These are phyloP conservation scores for Turritopsis rubra DNA, from an alignment of 30 jellyfish, hydroid and myxozoan species.

Conservation along the genomic window DNA sequence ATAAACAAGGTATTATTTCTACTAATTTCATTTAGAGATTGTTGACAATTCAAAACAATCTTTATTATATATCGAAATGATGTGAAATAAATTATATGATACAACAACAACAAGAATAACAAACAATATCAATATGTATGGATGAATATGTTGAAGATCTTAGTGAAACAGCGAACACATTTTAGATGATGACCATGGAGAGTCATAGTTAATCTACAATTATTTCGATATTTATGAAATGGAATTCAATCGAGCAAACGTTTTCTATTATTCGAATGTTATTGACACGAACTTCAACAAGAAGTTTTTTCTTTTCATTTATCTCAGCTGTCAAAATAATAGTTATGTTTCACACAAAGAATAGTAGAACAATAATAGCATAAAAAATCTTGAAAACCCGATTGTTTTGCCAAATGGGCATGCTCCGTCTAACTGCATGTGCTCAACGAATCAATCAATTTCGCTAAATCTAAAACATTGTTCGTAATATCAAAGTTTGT, in stretches of 20 bases:
- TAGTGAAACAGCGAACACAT: background rate
- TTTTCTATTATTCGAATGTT: background rate
- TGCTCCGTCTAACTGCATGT: background rate
- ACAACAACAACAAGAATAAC: background rate
- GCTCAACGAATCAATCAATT: background rate
- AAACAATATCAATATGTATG: background rate
- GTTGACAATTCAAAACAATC: background rate
- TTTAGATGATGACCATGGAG: background rate
- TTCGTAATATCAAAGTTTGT: slow-evolving; percentile 63
- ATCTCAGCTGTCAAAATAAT: too few relatives aligned
- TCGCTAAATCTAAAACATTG: slow-evolving; percentile 20
- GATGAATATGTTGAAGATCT: background rate
- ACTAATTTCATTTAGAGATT: background rate
- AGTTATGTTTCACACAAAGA: too few relatives aligned
- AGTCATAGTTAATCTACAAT: background rate
- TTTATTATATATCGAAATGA: background rate
- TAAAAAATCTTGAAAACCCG: background rate
- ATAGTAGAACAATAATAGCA: too few relatives aligned
- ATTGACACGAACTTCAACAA: too few relatives aligned
- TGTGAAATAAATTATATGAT: background rate
- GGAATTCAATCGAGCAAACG: background rate
- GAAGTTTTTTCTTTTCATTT: too few relatives aligned
- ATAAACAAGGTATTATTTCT: background rate
- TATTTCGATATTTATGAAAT: background rate
- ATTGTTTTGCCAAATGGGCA: background rate